A percentile compares a stretch with the other conserved stretches of the same genome.
phyloP scores from a whole-genome alignment of 1,140 invertebrate species.

The Drosophila yakuba region DNA sequence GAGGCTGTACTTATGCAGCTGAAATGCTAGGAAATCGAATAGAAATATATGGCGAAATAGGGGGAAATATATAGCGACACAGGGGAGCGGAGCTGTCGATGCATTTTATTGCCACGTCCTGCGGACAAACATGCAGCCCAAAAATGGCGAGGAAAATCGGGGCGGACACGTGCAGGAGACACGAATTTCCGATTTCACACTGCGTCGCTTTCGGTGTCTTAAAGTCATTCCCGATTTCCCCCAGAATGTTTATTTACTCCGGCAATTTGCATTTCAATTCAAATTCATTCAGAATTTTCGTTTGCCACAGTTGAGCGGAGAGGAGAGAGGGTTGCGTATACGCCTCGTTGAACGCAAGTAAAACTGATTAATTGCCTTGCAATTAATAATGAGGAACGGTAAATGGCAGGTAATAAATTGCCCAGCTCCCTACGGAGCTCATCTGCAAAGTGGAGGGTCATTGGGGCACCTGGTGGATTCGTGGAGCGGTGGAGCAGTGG shows the following conservation, averaged over 20 bases:
- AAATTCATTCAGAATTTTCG: conserved; percentile 71
- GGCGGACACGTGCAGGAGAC: conserved; percentile 31
- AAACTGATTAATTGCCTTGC: conserved; percentile 76
- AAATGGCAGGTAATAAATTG: conserved; percentile 81
- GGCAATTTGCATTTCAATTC: conserved; percentile 73
- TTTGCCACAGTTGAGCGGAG: not conserved
- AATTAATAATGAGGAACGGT: conserved; percentile 79
- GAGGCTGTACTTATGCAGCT: conserved; percentile 26
- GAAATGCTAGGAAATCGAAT: conserved; percentile 62
- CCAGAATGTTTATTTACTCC: conserved; percentile 63
- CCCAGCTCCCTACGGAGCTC: conserved; percentile 29
- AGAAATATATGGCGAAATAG: conserved; percentile 59
- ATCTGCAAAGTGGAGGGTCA: not conserved
- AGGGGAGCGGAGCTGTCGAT: conserved; percentile 35
- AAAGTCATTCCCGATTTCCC: conserved; percentile 38
- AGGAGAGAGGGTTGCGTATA: conserved; percentile 51
- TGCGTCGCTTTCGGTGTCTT: conserved; percentile 31
- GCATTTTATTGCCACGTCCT: conserved; percentile 73
- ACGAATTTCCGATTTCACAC: conserved; percentile 76
- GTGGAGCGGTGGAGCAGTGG: not conserved
- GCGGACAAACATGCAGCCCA: conserved; percentile 26
- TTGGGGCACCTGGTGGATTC: not conserved
- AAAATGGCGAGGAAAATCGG: conserved; percentile 3
- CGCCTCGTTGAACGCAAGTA: conserved; percentile 73
- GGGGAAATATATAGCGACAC: conserved; percentile 9